Conservation (phyloP, 2,888 invertebrate species). For the Gerosis bhagava region DNA sequence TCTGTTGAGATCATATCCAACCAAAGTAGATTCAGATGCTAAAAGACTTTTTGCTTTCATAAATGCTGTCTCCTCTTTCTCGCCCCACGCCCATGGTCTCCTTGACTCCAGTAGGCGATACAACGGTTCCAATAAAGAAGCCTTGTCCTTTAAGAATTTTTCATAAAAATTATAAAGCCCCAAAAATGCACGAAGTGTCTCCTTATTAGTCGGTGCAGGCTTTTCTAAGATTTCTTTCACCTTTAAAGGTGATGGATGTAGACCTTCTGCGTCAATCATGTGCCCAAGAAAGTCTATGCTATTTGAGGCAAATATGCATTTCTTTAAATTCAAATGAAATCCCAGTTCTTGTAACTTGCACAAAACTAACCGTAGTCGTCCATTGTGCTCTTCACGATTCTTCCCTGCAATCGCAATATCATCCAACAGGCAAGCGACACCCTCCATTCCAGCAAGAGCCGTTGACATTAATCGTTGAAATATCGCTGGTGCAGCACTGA, state of each 20-base stretch:
- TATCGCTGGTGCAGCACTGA: constrained; percentile 29
- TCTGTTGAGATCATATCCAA: constrained; percentile 5
- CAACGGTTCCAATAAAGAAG: constrained; percentile 4
- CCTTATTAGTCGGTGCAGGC: constrained; percentile 6
- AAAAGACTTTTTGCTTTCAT: constrained; percentile 3
- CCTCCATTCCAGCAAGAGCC: constrained; percentile 25
- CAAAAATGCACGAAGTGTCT: constrained; percentile 6
- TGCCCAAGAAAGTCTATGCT: constrained; percentile 5
- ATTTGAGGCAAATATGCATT: constrained; percentile 6
- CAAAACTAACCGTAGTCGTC: constrained; percentile 20
- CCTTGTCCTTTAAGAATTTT: constrained; percentile 6
- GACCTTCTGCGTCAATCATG: constrained; percentile 6
- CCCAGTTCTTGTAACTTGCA: constrained; percentile 12
- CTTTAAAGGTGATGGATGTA: constrained; percentile 8
- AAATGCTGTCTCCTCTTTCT: background rate
- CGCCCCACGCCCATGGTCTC: background rate
- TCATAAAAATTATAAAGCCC: constrained; percentile 15
- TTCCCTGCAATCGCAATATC: background rate
- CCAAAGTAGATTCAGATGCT: constrained; percentile 8
- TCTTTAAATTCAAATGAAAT: constrained; percentile 5
- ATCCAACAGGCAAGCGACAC: constrained; percentile 19
- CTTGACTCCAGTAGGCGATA: background rate
- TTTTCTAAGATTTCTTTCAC: constrained; percentile 4
- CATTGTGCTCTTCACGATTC: constrained; percentile 12
- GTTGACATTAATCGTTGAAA: constrained; percentile 27